A percentile compares a stretch with the other conserved stretches of the same genome.
Conservation (phyloP, 2,113 vertebrate genomes). For the Tupaia tana region DNA sequence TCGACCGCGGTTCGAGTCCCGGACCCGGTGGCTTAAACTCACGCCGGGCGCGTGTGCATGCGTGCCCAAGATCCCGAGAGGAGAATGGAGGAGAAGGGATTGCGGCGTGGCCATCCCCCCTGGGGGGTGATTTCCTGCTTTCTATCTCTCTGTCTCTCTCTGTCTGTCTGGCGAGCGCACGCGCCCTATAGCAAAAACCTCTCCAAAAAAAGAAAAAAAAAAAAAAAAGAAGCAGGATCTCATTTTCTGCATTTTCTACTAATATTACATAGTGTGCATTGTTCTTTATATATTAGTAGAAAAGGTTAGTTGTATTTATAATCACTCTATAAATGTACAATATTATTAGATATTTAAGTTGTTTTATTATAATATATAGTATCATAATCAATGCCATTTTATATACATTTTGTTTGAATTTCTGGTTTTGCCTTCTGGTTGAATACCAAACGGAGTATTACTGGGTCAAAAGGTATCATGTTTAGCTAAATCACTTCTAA, state of each 20-base stretch:
- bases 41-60: no score
- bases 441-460: background rate
- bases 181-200: no score
- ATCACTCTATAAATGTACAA: background rate
- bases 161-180: no score
- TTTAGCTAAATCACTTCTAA: background rate
- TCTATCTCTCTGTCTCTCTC: no score
- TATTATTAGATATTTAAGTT: background rate
- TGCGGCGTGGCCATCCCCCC: no score
- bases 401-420: background rate
- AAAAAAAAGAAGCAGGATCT: no score
- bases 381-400: conserved; percentile 20
- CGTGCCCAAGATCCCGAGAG: no score
- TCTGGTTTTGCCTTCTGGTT: background rate
- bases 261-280: background rate
- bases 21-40: no score
- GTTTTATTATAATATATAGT: background rate
- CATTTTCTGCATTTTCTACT: background rate
- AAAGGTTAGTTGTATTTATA: background rate
- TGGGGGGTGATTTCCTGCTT: no score
- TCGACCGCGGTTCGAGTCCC: no score
- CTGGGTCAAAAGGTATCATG: background rate
- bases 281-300: background rate
- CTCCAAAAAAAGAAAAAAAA: no score
- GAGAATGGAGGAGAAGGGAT: no score